Evolutionary conservation across 1,140 invertebrate species (phyloP).

Genomic region (Sesamia nonagrioides): DNA sequence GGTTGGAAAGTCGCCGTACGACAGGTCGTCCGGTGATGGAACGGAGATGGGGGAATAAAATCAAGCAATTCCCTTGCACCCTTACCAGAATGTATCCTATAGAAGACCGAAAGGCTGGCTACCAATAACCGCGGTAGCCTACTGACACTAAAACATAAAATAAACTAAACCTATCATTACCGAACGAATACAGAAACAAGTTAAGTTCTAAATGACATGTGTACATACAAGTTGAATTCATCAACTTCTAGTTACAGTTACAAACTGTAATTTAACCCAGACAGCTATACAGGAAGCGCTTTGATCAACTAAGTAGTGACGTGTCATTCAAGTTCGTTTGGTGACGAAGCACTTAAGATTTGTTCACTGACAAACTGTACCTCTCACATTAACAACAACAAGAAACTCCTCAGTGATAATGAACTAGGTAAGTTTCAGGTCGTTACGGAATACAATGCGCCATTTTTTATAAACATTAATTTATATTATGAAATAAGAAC

Average conservation of each 20-base stretch:
- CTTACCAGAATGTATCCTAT: too few relatives aligned
- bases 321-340: constrained; percentile 42
- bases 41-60: too few relatives aligned
- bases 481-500: constrained; percentile 5
- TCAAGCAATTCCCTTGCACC: too few relatives aligned
- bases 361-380: constrained; percentile 21
- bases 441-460: neutral
- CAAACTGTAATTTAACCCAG: constrained; percentile 42
- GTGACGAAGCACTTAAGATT: constrained; percentile 36
- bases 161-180: constrained; percentile 1
- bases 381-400: neutral
- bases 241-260: constrained; percentile 17
- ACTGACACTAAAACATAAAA: neutral
- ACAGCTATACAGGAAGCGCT: constrained; percentile 25
- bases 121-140: neutral
- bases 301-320: constrained; percentile 39
- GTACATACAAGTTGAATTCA: constrained; percentile 18
- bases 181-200: neutral
- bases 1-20: too few relatives aligned
- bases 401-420: constrained; percentile 29
- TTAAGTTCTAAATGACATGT: neutral
- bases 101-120: too few relatives aligned
- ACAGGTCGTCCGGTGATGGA: too few relatives aligned
- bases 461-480: constrained; percentile 2
- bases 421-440: constrained; percentile 7